Conservation (phyloP, 92 coral and sea anemone species). For the Porites divaricata region DNA sequence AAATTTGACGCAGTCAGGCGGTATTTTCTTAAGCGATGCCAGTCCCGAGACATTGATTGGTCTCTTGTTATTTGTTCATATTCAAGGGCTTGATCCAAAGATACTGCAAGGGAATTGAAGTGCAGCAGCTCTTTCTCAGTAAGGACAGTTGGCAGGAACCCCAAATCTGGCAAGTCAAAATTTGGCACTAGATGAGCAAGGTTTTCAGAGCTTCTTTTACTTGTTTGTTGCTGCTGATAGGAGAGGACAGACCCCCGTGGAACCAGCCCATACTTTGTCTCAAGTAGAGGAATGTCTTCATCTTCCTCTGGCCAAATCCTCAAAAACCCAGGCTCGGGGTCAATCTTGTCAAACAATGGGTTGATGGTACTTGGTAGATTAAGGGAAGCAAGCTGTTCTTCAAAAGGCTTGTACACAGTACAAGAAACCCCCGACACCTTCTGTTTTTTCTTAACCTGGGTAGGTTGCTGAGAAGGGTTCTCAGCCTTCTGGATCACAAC, state of each 20-base stretch:
- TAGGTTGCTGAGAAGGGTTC: constrained; percentile 37
- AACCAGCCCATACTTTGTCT: constrained; percentile 47
- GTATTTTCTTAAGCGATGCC: constrained; percentile 27
- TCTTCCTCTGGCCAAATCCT: constrained; percentile 59
- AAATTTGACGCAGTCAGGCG: constrained; percentile 51
- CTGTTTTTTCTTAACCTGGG: constrained; percentile 19
- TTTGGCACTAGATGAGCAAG: constrained; percentile 33
- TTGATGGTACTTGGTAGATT: constrained; percentile 27
- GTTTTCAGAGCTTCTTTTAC: constrained; percentile 22
- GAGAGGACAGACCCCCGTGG: constrained; percentile 59
- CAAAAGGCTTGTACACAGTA: constrained; percentile 51
- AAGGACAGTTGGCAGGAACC: constrained; percentile 43
- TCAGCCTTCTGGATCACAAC: constrained; percentile 46
- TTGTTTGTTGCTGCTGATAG: constrained; percentile 45
- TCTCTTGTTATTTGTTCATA: constrained; percentile 33
- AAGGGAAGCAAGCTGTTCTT: constrained; percentile 32
- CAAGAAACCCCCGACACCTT: constrained; percentile 49
- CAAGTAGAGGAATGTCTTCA: constrained; percentile 47
- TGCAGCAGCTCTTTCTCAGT: constrained; percentile 46
- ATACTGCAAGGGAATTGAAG: constrained; percentile 38
- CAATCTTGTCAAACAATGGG: constrained; percentile 31
- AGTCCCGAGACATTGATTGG: constrained; percentile 41
- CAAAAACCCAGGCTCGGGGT: constrained; percentile 52
- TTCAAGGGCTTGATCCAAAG: constrained; percentile 37
- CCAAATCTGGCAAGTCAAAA: constrained; percentile 45